Percentiles rank a stretch among this genome's conserved stretches.
Conservation (phyloP, 2,113 vertebrate species). For the Boulengeromyrus knoepffleri region DNA sequence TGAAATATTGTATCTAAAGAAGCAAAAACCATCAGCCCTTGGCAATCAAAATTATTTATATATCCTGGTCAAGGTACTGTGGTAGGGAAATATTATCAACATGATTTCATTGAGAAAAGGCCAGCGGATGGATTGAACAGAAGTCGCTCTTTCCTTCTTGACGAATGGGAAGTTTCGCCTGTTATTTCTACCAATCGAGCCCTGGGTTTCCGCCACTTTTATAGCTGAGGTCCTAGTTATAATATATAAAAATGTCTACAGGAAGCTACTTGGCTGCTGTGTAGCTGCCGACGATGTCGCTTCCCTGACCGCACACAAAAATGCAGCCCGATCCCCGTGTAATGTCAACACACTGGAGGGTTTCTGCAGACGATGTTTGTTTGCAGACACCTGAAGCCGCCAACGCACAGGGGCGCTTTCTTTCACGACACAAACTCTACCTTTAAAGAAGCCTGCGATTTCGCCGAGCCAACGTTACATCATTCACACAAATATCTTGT, state of each 20-base stretch:
- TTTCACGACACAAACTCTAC: constrained; percentile 40
- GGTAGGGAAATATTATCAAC: background rate
- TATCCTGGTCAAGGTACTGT: background rate
- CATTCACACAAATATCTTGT: constrained; percentile 87
- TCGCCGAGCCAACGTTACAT: constrained; percentile 69
- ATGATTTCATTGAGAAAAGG: background rate
- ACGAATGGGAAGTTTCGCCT: constrained; percentile 34
- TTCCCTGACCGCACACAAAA: constrained; percentile 38
- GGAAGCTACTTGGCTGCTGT: constrained; percentile 41
- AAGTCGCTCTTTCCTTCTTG: constrained; percentile 29
- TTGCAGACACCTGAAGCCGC: constrained; percentile 24
- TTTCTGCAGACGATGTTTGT: constrained; percentile 41
- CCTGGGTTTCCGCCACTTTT: constrained; percentile 41
- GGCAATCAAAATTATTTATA: background rate
- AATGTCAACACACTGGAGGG: constrained; percentile 34
- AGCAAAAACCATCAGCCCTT: background rate
- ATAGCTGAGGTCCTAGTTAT: constrained; percentile 39
- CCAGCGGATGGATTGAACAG: background rate
- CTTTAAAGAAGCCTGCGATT: constrained; percentile 48
- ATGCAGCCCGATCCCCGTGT: constrained; percentile 37
- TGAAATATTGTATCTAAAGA: constrained; percentile 1
- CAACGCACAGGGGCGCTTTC: constrained; percentile 42
- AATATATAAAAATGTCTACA: constrained; percentile 51
- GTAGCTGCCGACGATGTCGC: constrained; percentile 33
- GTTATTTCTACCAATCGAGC: constrained; percentile 35